Base-by-base conservation (phyloP, 2,113 vertebrate genomes). In the Pseudorhombus dupliciocellatus region DNA sequence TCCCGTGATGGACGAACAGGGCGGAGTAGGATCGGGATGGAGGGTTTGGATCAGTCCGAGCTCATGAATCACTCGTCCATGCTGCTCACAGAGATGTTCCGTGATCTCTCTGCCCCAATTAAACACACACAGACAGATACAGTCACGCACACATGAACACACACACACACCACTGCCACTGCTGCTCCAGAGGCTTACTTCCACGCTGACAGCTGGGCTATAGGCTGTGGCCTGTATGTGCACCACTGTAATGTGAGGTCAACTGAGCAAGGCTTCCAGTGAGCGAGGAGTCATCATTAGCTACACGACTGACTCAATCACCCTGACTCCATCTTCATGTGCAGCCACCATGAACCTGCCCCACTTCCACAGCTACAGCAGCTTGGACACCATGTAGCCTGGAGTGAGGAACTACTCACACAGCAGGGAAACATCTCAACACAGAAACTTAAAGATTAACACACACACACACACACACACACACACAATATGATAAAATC, bases 91-190 rank as follows among this genome's bases (percentile, higher is more conserved):
- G 69, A 77, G 76, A 84, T 84, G 76, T 63, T 67, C 50, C 60
- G 40, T 55, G 79, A 88, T 85, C 6, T 62, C 70, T 68, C 67
- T 81, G 77, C 37, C 66, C 86, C 81, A 83, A 64, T 83, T 78
- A 74, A 51, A 81, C 51, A 72, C 69, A 57, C 51, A 25, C 28
- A 34, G 8, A 80, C 44, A 60, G 66, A 44, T 51, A 31, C 60
- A 66, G 8, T 31, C 78, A 66, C 20, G 5, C 70, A 66, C 16
- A 74, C 46, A 66, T 42, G 26, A 67, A 59, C 48, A 55, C 34
- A 44, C 48, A 55, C 34, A 44, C 40, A 25, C 59, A 31, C 14
- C 51, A 65, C 70, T 28, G 25, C 57, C 26, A 37, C 34, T 37
- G 34, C 34, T 37, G 48, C 61, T 73, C 68, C 72, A 72, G 66